Conservation (phyloP, 2,113 vertebrate genomes). For the Larimichthys crocea region DNA sequence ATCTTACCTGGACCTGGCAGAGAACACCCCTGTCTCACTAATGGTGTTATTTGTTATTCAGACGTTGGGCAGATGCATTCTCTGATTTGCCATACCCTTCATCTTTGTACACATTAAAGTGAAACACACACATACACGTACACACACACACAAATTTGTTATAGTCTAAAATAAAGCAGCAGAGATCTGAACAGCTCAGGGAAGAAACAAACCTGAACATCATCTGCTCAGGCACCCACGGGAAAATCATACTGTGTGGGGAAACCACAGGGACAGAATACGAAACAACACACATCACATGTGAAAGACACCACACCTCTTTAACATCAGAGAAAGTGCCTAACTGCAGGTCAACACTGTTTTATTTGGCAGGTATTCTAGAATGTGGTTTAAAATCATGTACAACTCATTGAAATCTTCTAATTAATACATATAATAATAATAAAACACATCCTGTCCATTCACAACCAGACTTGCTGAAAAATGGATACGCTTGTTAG, state of each 20-base stretch:
- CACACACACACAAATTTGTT: constrained; percentile 1
- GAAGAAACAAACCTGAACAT: background rate
- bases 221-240: background rate
- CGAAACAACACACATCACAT: too few species aligned
- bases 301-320: background rate
- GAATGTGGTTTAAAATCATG: too few species aligned
- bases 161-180: constrained; percentile 2
- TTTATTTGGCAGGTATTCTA: too few species aligned
- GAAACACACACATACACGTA: background rate
- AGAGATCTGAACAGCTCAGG: background rate
- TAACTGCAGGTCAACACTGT: too few species aligned
- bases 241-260: background rate
- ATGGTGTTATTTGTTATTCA: constrained; percentile 78
- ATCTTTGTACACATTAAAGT: constrained; percentile 55
- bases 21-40: constrained; percentile 64
- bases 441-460: too few species aligned
- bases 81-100: constrained; percentile 64
- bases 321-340: background rate
- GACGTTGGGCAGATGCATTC: constrained; percentile 67
- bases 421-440: too few species aligned
- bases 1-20: constrained; percentile 72
- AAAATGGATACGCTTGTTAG: too few species aligned
- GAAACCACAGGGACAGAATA: background rate
- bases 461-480: too few species aligned
- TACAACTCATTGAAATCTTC: too few species aligned